Conservation (phyloP, 2,113 vertebrate species). For the Vicugna pacos region DNA sequence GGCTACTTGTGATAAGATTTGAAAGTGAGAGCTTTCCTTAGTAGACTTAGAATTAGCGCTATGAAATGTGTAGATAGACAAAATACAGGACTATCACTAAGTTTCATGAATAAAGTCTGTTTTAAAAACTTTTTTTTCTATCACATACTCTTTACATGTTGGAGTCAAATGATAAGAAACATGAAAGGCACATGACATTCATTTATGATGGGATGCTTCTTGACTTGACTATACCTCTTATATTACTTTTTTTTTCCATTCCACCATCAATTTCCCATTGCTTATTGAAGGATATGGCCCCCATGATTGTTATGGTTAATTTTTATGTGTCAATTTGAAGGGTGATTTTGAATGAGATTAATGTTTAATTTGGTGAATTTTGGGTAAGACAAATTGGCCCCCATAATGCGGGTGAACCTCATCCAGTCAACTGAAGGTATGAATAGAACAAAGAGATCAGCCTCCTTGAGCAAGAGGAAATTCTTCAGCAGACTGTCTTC, state of each 20-base stretch:
- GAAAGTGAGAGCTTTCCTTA: neutral
- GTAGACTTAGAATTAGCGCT: neutral
- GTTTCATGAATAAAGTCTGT: neutral
- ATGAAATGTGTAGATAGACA: neutral
- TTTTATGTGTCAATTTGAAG: neutral
- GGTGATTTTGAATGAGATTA: neutral
- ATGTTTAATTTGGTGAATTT: neutral
- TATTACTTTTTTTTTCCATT: neutral
- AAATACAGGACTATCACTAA: neutral
- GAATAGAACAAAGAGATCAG: neutral
- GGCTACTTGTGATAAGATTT: neutral
- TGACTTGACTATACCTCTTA: neutral
- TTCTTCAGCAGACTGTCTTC: neutral
- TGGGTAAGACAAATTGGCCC: neutral
- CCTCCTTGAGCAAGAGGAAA: neutral
- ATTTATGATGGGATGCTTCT: neutral
- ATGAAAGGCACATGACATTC: neutral
- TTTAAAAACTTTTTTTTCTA: neutral
- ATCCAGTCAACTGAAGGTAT: neutral
- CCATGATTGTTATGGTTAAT: neutral
- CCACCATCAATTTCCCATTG: neutral
- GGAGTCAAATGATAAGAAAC: neutral
- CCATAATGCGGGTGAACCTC: neutral
- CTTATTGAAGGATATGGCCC: neutral
- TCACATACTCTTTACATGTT: neutral